Conservation (phyloP, 2,888 invertebrate species). For the Drosophila niveifrons region DNA sequence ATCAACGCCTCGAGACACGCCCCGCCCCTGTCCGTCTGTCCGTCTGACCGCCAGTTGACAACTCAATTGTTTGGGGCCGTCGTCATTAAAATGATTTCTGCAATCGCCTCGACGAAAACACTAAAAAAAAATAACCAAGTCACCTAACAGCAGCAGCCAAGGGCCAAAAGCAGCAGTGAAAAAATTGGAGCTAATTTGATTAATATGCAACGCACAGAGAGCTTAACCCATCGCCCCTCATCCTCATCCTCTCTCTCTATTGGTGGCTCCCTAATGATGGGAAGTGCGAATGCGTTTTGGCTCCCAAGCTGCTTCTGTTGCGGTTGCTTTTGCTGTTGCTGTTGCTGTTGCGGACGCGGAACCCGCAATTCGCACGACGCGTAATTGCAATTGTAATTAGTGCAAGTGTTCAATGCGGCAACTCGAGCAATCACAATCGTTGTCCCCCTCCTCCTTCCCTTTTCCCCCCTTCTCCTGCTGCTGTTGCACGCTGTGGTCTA, state of each 20-base stretch:
- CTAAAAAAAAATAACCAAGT: conserved; percentile 7
- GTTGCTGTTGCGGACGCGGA: conserved; percentile 12
- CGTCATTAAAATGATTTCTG: conserved; percentile 73
- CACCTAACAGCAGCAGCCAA: conserved; percentile 65
- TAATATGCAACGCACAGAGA: conserved; percentile 73
- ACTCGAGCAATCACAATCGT: conserved; percentile 18
- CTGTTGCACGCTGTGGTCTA: neutral
- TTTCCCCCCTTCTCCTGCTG: neutral
- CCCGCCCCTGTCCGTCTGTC: neutral
- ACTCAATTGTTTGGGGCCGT: conserved; percentile 69
- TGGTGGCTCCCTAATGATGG: conserved; percentile 78
- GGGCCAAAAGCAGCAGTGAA: conserved; percentile 9
- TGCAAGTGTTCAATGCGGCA: conserved; percentile 57
- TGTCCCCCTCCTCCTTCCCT: neutral
- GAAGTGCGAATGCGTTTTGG: conserved; percentile 76
- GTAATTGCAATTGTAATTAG: conserved; percentile 79
- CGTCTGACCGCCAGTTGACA: conserved; percentile 60
- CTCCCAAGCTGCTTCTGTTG: conserved; percentile 57
- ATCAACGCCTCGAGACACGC: conserved; percentile 67
- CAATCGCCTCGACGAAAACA: conserved; percentile 38
- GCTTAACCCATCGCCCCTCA: neutral
- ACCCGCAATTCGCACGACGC: conserved; percentile 60
- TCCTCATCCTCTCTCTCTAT: neutral
- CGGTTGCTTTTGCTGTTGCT: neutral
- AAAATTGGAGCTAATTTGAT: conserved; percentile 81